Evolutionary conservation across 2,797 vertebrate genomes (phyloP), one percentile per base, ranked within the genome.

Genomic region (Tinamus major): DNA sequence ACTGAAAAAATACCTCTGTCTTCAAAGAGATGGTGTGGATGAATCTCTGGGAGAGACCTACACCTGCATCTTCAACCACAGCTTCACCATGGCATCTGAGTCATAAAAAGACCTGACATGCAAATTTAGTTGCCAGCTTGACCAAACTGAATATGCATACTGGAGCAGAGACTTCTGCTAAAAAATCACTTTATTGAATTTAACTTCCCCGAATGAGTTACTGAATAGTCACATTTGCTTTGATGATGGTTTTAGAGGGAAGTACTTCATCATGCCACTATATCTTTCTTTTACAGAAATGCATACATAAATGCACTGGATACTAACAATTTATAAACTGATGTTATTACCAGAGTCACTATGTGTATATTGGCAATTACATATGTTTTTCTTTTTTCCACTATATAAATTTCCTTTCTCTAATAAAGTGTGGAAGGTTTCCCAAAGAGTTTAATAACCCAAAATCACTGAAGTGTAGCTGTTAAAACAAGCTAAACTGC

Each of bases 401-500:
- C 93, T 95, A 64, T 92, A 96, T 96, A 91, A 92, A 96, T 96
- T 96, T 96, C 85, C 95, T 95, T 87, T 78, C 62, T 56, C 56
- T 97, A 97, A 95, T 96, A 95, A 96, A 96, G 90, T 91, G 93
- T 85, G 89, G 90, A 95, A 94, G 93, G 93, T 82, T 95, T 97
- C 92, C 85, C 91, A 93, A 96, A 96, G 94, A 96, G 93, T 95
- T 86, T 96, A 97, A 97, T 97, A 97, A 95, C 89, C 79, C 95
- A 91, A 78, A 92, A 79, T 93, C 93, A 91, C 94, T 95, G 87
- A 92, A 96, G 95, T 95, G 95, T 96, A 91, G 96, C 94, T 97
- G 94, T 96, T 97, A 96, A 96, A 97, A 97, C 90, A 97, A 95
- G 93, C 95, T 96, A 94, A 95, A 96, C 96, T 83, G 90, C 91